Base-by-base conservation (phyloP, 2,888 invertebrate species). In the Macaria notata region DNA sequence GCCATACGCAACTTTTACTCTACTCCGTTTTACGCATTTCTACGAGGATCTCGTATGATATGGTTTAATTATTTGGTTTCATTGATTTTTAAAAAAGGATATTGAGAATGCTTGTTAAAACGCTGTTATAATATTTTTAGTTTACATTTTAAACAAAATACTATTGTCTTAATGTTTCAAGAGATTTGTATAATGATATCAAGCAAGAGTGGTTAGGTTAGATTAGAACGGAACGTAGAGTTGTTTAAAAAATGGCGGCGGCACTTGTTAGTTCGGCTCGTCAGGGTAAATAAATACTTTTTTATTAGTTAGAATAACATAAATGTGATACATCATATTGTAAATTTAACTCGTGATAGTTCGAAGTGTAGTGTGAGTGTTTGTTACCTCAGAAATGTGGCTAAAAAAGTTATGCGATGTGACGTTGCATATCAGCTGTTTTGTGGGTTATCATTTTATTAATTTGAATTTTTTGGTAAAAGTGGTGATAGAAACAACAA, bases 201-300 rank as follows among this genome's bases (percentile, higher is more conserved):
- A n/a, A n/a, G n/a, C n/a, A n/a, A n/a, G n/a, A 33, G 33, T 33
- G 33, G 4, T 33, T 33, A 33, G 4, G 33, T 33, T 4, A 33
- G n/a, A 33, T 33, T 6, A 33, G 4, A 33, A 6, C 4, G 4
- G 33, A 6, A 33, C 33, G 33, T 4, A 33, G 4, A 33, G 61
- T 54, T 77, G 78, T 78, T 78, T 71, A 71, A 83, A 81, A 83
- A 71, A 91, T 90, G 91, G 90, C 90, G 82, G 83, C 73, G 78
- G 86, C 83, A 71, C 79, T 91, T 86, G 91, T 90, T 88, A 89
- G 88, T 88, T 90, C 91, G 91, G 81, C 91, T 89, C 91, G 88
- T 84, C 83, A 88, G 88, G 90, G 91, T 91, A 90, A 90, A 82
- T 84, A 83, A 80, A 75, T 76, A 72, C 64, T 77, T 75, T 83